Evolutionary conservation across 2,113 vertebrate species (phyloP), one percentile per base, ranked within the genome.

Genomic region (Lucifuga dentata): DNA sequence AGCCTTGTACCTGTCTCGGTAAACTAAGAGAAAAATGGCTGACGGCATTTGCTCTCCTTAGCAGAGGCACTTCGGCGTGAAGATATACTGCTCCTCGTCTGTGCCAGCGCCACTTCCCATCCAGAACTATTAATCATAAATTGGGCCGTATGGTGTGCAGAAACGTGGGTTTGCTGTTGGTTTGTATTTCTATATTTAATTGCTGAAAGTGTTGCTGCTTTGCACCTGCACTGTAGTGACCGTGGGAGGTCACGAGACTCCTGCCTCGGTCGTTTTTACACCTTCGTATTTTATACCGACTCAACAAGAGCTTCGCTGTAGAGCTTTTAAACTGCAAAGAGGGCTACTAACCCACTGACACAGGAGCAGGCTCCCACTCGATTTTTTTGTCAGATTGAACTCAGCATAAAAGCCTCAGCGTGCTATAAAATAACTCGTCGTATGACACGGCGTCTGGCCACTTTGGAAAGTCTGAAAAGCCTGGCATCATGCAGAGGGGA

Each of bases 111-210:
- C n/a, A 19, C 69, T 51, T 69, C 50, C 70, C 16, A 1, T 75
- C 33, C 32, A 19, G 51, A 57, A 11, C 72, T 43, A 72, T 81
- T 72, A 62, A 79, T 88, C 83, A 84, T 59, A 26, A 53, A 65
- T 43, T 39, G 44, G 58, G 36, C 45, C 56, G 21, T 55, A 13
- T 50, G 16, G 52, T 75, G 75, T 51, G 33, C 29, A 41, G 24
- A 49, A 68, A 78, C 29, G 48, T 55, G 40, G 39, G 33, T 41
- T 41, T 70, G 49, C 53, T 35, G 21, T 44, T 29, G 39, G 49
- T 29, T 64, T 50, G 43, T 63, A 20, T 62, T 49, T 76, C 40
- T 46, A 45, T 33, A 1, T 53, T 40, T 60, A 62, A 59, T 23
- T 32, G 26, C 33, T 35, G 10, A 16, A 59, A 59, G 16, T 17